Evolutionary conservation across 2,113 vertebrate genomes (phyloP), one percentile per base, ranked within the genome.

Genomic region (Ciconia boyciana): DNA sequence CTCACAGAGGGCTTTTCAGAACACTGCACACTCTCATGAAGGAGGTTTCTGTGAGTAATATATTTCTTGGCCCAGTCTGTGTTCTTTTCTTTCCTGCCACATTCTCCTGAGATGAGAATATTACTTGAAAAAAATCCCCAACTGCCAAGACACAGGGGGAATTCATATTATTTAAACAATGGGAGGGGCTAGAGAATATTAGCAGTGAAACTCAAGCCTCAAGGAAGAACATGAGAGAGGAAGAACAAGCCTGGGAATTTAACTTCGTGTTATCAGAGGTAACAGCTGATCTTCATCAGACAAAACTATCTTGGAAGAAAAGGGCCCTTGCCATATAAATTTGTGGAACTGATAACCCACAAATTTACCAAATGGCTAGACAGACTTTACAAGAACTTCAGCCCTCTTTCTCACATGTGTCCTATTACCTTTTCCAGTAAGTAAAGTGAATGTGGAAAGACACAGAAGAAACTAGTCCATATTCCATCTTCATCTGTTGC

Each of bases 321-420:
- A 61, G 3, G 4, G 7, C 4, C 12, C 20, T 62, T 43, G 39
- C 22, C 26, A 44, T 62, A 16, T 16, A 49, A 54, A 77, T n/a
- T n/a, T 77, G 15, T 74, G 16, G 10, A 9, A 55, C 15, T 65
- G 18, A 72, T 58, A 48, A 25, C 21, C 22, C 18, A 64, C 13
- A 69, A 60, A 52, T 55, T 72, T 79, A 52, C 11, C 32, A 74
- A 70, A 32, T 24, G 22, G 3, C 43, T 69, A 32, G 28, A 34
- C 6, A 76, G 16, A 82, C 13, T 68, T 82, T 29, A 20, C 7
- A 62, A 70, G 55, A 61, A 41, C 34, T 89, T 74, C 24, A 36
- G 2, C 18, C 19, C 2, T 43, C 43, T 68, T 60, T 75, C 19
- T 64, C 17, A 34, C 0, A 5, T 32, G 0, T 26, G 16, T 55